Base-by-base conservation (phyloP, 1,140 invertebrate species). In the Oryzaephilus surinamensis region DNA sequence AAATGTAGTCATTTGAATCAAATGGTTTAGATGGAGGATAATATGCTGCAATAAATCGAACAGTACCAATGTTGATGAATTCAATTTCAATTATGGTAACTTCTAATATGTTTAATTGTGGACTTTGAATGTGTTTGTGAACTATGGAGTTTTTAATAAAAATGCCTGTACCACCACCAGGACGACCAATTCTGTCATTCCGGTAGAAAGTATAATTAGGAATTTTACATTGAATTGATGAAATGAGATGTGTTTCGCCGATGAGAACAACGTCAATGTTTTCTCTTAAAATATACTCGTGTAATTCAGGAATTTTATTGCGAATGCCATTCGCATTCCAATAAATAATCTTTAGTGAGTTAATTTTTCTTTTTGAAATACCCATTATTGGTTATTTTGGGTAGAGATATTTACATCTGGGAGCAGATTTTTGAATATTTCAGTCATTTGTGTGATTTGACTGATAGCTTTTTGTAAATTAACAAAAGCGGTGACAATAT, bases 281-380 rank as follows among this genome's bases (percentile, higher is more conserved):
- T 13, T 24, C 11, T 17, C 10, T 4, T 13, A 7, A 7, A 8
- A 31, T 7, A n/a, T 7, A 31, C 8, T 11, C 30, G 5, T 7
- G 16, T 5, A 31, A 11, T 5, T 5, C 13, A 5, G 3, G 8
- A 7, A 15, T 31, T 26, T 24, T 36, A 7, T 8, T 15, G n/a
- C 14, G 10, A 6, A 36, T 2, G 6, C 3, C n/a, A 15, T 36
- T 34, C 14, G 20, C 32, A 13, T 34, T 36, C 34, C 34, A 36
- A n/a, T n/a, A n/a, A n/a, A n/a, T n/a, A n/a, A n/a, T n/a, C n/a
- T n/a, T n/a, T n/a, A n/a, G n/a, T n/a, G n/a, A n/a, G n/a, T n/a
- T n/a, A n/a, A n/a, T n/a, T n/a, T n/a, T n/a, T n/a, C n/a, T n/a
- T n/a, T n/a, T n/a, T n/a, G n/a, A n/a, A n/a, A n/a, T n/a, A n/a